Evolutionary conservation across 2,888 invertebrate species (phyloP).

Genomic region (Gymnoscelis rufifasciata): DNA sequence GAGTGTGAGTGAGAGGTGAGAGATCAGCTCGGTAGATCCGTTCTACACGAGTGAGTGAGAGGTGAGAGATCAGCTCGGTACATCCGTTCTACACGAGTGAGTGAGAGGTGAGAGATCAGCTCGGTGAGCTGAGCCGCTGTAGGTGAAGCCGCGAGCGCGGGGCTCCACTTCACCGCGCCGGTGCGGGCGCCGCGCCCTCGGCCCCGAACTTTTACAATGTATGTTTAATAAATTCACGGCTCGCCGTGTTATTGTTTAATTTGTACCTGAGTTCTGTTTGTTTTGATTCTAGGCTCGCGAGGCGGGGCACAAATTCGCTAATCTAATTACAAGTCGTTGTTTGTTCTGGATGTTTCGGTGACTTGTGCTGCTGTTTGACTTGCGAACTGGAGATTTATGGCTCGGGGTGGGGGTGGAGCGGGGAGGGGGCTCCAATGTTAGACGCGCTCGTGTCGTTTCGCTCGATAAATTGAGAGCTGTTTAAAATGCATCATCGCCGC

Average conservation of each 20-base stretch:
- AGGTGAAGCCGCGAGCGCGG: slow-evolving; percentile 8
- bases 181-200: neutral
- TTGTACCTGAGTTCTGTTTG: slow-evolving; percentile 18
- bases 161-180: neutral
- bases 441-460: neutral
- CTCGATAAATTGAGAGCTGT: slow-evolving; percentile 12
- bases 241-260: slow-evolving; percentile 19
- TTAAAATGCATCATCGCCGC: slow-evolving; percentile 12
- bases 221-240: slow-evolving; percentile 13
- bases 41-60: no score
- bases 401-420: no score
- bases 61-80: no score
- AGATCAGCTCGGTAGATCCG: no score
- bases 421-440: neutral
- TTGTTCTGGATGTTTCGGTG: neutral
- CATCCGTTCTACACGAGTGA: no score
- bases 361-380: neutral
- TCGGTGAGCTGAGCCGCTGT: slow-evolving; percentile 1
- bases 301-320: slow-evolving; percentile 1
- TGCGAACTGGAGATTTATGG: neutral
- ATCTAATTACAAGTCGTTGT: slow-evolving; percentile 4
- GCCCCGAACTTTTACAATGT: slow-evolving; percentile 17
- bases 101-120: no score
- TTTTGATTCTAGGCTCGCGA: neutral
- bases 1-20: no score